These are phyloP conservation scores for Solen grandis DNA, from an alignment of 1,140 invertebrate genomes.

Conservation along the genomic window DNA sequence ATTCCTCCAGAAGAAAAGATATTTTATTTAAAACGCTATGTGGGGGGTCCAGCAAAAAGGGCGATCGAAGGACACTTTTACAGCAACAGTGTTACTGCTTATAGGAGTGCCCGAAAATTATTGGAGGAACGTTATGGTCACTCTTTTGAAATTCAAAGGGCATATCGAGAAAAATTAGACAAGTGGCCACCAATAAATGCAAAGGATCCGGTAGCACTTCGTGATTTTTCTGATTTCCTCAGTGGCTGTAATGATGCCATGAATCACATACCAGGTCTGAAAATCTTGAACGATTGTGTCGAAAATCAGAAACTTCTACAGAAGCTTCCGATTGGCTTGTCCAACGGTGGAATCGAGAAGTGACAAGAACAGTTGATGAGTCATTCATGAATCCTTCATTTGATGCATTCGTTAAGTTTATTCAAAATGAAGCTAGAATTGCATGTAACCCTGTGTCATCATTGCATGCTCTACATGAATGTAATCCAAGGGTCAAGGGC, in stretches of 20 bases:
- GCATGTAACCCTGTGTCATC: conserved; percentile 52
- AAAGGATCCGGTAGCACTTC: conserved; percentile 37
- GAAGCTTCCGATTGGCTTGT: conserved; percentile 52
- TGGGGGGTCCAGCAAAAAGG: conserved; percentile 46
- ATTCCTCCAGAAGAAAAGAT: conserved; percentile 41
- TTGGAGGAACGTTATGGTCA: conserved; percentile 55
- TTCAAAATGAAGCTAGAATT: conserved; percentile 52
- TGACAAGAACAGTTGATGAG: conserved; percentile 5
- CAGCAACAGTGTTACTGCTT: conserved; percentile 46
- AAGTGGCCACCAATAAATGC: conserved; percentile 52
- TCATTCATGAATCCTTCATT: conserved; percentile 22
- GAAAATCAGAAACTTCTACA: conserved; percentile 52
- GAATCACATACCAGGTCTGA: conserved; percentile 11
- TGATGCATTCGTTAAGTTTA: conserved; percentile 39
- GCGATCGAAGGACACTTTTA: conserved; percentile 54
- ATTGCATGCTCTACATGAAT: conserved; percentile 10
- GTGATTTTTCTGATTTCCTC: conserved; percentile 53
- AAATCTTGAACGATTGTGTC: conserved; percentile 40
- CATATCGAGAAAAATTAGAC: conserved; percentile 47
- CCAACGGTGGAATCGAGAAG: conserved; percentile 38
- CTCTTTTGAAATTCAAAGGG: conserved; percentile 44
- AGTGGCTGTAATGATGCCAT: conserved; percentile 36
- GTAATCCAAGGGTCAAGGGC: not conserved
- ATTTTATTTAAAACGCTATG: conserved; percentile 57
- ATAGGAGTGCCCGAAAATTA: conserved; percentile 42